Conservation (phyloP, 2,113 vertebrate genomes). For the Lonchura striata region DNA sequence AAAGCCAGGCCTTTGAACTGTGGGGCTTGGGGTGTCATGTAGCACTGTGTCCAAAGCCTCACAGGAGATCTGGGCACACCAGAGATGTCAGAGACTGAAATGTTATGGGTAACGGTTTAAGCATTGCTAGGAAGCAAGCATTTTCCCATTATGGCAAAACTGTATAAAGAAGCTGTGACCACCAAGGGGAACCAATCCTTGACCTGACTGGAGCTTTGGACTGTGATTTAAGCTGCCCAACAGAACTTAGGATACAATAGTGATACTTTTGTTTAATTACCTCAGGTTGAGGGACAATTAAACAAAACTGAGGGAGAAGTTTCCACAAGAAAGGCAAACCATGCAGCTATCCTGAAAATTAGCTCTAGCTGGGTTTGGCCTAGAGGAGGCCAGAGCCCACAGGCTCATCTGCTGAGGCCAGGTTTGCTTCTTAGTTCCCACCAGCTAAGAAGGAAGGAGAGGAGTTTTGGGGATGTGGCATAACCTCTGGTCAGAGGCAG, state of each 20-base stretch:
- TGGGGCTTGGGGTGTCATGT: too few relatives aligned
- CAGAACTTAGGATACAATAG: neutral
- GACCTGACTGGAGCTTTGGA: neutral
- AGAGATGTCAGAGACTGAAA: neutral
- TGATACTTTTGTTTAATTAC: neutral
- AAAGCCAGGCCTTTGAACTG: neutral
- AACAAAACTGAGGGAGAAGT: neutral
- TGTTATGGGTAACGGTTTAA: neutral
- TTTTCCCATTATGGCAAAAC: neutral
- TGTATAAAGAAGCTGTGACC: neutral
- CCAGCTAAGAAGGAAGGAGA: neutral
- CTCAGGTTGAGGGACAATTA: neutral
- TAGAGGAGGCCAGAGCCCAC: neutral
- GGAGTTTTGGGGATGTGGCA: neutral
- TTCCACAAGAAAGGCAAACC: neutral
- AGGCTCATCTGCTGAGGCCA: neutral
- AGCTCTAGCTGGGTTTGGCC: neutral
- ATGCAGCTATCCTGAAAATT: neutral
- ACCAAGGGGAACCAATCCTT: rapidly evolving
- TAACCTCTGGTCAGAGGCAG: neutral
- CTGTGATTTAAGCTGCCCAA: neutral
- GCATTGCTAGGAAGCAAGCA: neutral
- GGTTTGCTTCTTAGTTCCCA: neutral
- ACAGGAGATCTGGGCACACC: neutral
- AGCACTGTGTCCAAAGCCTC: neutral